Base-by-base conservation (phyloP, 2,113 vertebrate genomes). In the Brachyistius frenatus region DNA sequence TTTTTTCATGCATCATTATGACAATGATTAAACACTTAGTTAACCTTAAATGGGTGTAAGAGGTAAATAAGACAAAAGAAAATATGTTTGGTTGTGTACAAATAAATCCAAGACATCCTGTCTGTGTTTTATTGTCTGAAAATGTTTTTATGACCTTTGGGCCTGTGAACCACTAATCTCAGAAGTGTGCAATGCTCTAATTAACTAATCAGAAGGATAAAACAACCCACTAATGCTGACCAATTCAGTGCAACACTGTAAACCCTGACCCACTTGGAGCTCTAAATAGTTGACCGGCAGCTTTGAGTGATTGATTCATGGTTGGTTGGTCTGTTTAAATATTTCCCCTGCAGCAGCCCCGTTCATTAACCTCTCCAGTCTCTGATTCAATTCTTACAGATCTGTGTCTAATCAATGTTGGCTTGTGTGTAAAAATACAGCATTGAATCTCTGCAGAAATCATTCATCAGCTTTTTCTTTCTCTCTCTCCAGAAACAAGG, bases 401-500 rank as follows among this genome's bases (percentile, higher is more conserved):
- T 31, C 56, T 72, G 41, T 60, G 56, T 71, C 7, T 23, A 36
- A 69, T 76, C 41, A 46, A 2, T 64, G 47, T 47, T 14, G 2
- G 15, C 8, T 41, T 57, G n/a, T 63, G 2, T 23, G 39, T 33
- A 35, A 30, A 60, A 6, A 41, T 39, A 31, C 0, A 65, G 0
- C 5, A n/a, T 10, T 70, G 14, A 10, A 47, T 36, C 5, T 32
- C 3, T 30, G 3, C 67, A 4, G 3, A 74, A 82, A 50, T 72
- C 49, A 7, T 66, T 80, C 1, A 78, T 49, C 39, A 30, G n/a
- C 7, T 16, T 69, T 60, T 30, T 63, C 30, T 58, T 30, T 2
- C 9, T 55, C 13, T 81, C 15, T 83, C 78, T 70, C 7, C 93
- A 98, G 96, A 86, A 95, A 94, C 90, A 96, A 92, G 82, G 96